Conservation (phyloP, 2,113 vertebrate species). For the Passer domesticus region DNA sequence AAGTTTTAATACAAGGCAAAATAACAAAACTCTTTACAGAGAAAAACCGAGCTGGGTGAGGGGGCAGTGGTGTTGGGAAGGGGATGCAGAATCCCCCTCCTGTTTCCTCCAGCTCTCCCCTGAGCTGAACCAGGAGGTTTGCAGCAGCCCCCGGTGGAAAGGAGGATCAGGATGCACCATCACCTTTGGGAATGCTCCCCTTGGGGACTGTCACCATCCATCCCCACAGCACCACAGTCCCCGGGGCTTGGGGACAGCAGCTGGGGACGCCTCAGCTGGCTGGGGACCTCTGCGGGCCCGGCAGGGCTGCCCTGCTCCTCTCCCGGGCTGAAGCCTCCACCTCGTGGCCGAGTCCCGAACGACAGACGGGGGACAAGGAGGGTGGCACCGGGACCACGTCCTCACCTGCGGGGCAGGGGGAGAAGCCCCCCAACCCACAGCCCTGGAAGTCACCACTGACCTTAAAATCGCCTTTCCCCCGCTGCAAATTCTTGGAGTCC, state of each 20-base stretch:
- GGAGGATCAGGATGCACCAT: not conserved
- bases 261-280: not conserved
- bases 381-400: fast-evolving
- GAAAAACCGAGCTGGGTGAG: too few species aligned
- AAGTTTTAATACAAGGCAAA: too few species aligned
- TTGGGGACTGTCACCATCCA: fast-evolving
- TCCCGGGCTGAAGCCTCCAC: constrained; percentile 57
- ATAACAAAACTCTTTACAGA: too few species aligned
- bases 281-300: not conserved
- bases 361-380: not conserved
- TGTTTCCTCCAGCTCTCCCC: not conserved
- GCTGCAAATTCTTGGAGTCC: fast-evolving
- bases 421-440: not conserved
- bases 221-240: fast-evolving
- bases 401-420: fast-evolving
- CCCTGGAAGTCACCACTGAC: not conserved
- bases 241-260: not conserved
- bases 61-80: not conserved
- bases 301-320: not conserved
- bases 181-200: not conserved
- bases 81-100: fast-evolving
- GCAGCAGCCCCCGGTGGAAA: fast-evolving
- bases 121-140: not conserved
- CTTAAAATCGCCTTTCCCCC: fast-evolving
- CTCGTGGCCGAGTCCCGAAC: constrained; percentile 64